Evolutionary conservation across 92 coral and sea anemone genomes (phyloP).

Genomic region (Porites evermanni): DNA sequence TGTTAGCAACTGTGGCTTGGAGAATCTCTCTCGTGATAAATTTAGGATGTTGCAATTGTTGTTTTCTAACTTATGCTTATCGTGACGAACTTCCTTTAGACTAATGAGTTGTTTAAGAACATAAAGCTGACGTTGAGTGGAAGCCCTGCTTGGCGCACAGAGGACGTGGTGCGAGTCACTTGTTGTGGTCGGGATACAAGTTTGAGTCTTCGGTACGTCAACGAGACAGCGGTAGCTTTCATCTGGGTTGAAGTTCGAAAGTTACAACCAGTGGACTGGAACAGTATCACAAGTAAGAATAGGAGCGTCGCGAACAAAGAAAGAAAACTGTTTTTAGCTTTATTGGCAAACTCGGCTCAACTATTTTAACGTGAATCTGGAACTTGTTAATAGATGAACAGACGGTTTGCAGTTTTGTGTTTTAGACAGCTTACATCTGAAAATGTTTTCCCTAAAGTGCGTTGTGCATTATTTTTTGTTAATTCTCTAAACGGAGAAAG

Average conservation of each 20-base stretch:
- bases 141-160: conserved; percentile 48
- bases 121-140: conserved; percentile 50
- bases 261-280: conserved; percentile 66
- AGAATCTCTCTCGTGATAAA: too few species aligned
- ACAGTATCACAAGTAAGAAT: conserved; percentile 45
- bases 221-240: conserved; percentile 64
- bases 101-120: conserved; percentile 65
- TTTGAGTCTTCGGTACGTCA: conserved; percentile 55
- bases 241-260: conserved; percentile 69
- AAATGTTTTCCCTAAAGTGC: too few species aligned
- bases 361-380: too few species aligned
- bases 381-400: too few species aligned
- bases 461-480: too few species aligned
- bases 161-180: conserved; percentile 70
- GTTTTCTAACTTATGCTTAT: too few species aligned
- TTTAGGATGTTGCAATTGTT: too few species aligned
- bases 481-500: too few species aligned
- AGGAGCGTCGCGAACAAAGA: not conserved
- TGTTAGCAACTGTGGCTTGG: too few species aligned
- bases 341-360: too few species aligned
- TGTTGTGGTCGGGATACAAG: conserved; percentile 79
- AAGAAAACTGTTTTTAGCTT: not conserved
- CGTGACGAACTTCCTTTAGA: conserved; percentile 34
- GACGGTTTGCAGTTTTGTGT: too few species aligned
- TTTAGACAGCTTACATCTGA: too few species aligned